Base-by-base conservation (phyloP, 2,888 invertebrate genomes). In the Hemithea aestivaria region DNA sequence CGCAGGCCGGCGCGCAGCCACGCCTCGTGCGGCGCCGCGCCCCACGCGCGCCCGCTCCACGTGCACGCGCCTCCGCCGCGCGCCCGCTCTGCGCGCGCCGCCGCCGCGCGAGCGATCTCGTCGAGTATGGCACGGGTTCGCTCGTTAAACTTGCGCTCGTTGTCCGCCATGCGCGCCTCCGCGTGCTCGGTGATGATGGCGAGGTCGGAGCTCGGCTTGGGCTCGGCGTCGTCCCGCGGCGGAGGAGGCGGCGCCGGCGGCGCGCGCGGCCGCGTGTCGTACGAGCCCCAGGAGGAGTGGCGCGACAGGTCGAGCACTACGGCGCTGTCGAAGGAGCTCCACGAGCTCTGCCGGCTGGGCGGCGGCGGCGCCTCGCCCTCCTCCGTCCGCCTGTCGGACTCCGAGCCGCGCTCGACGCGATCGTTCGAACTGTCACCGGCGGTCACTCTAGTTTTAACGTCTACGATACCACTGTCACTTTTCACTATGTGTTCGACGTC, bases 271-370 rank as follows among this genome's bases (percentile, higher is more conserved):
- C 91, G 85, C 33, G 90, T 89, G 64, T 93, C 93, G 32, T 90
- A 91, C n/a, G 93, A 92, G 41, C 94, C 94, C 94, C 95, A 94
- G 24, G 94, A 94, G 51, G 94, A 92, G 67, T 94, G 94, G 6
- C 94, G 89, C 40, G 93, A 93, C 20, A 92, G 90, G 53, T 93
- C 93, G 45, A 92, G 82, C 28, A 90, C 92, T 21, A 93, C 92
- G 12, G 93, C 94, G 67, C 94, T 93, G 73, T 94, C 94, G 68
- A 91, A 91, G 20, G 92, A 92, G 65, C 91, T 91, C 93, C 94
- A 93, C 30, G 94, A 94, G 73, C 92, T 92, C 71, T 94, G 94
- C 20, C 94, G 80, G 51, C 84, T 76, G 51, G 83, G 68, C 56
- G 82, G 70, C 56, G 82, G 70, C 60, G 74, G 64, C 53, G 70